Evolutionary conservation across 2,888 invertebrate species (phyloP).

Genomic region (Ganaspis brasiliensis): DNA sequence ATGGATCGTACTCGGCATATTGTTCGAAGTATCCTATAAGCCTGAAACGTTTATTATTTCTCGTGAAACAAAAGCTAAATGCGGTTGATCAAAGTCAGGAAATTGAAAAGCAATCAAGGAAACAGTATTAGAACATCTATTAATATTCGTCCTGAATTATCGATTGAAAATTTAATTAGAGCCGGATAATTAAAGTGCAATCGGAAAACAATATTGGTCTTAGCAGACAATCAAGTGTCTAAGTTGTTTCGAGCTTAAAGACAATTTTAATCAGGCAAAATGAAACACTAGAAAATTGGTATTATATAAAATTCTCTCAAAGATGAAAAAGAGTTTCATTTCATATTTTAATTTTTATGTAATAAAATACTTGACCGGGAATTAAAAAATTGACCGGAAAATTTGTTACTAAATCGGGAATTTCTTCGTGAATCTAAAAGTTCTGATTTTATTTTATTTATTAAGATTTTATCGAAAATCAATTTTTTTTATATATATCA

Average conservation of each 20-base stretch:
- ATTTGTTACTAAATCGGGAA: too few species aligned
- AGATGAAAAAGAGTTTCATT: too few species aligned
- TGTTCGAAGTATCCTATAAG: slow-evolving; percentile 96
- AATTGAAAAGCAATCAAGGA: slow-evolving; percentile 43
- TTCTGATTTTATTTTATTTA: too few species aligned
- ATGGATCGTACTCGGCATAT: slow-evolving; percentile 97
- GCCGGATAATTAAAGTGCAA: slow-evolving; percentile 37
- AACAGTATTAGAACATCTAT: slow-evolving; percentile 55
- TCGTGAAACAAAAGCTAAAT: slow-evolving; percentile 29
- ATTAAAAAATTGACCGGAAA: too few species aligned
- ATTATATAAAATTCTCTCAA: too few species aligned
- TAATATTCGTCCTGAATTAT: slow-evolving; percentile 49
- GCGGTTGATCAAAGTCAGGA: slow-evolving; percentile 25
- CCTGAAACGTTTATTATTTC: slow-evolving; percentile 80
- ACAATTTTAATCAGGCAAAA: background rate
- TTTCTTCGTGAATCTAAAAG: too few species aligned
- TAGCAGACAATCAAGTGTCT: background rate
- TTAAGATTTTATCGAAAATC: too few species aligned
- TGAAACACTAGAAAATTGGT: too few species aligned
- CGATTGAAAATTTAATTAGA: slow-evolving; percentile 43
- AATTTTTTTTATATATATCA: too few species aligned
- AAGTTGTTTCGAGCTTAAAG: background rate
- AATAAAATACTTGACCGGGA: too few species aligned
- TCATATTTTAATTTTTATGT: too few species aligned
- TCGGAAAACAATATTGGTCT: slow-evolving; percentile 18